phyloP scores from a whole-genome alignment of 2,113 vertebrate genomes.

The Salvelinus fontinalis region DNA sequence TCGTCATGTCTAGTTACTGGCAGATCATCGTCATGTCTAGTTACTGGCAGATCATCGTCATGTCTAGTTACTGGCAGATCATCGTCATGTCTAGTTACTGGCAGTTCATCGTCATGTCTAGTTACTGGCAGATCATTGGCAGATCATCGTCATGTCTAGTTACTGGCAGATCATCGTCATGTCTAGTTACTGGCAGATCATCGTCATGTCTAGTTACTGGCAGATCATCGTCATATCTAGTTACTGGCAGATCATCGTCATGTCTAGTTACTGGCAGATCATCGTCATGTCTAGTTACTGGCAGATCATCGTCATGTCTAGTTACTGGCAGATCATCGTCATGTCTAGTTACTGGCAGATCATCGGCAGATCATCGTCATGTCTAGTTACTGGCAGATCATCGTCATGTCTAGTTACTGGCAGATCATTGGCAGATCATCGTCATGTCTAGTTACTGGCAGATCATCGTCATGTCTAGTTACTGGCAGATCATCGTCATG shows the following conservation, averaged over 20 bases:
- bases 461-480: neutral
- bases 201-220: too few relatives aligned
- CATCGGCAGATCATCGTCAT: neutral
- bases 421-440: neutral
- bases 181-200: neutral
- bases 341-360: too few relatives aligned
- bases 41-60: neutral
- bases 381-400: neutral
- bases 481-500: neutral
- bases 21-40: neutral
- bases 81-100: too few relatives aligned
- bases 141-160: neutral
- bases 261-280: too few relatives aligned
- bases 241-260: neutral
- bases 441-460: too few relatives aligned
- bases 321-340: neutral
- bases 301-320: neutral
- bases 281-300: too few relatives aligned
- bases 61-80: too few relatives aligned
- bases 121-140: too few relatives aligned
- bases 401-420: too few relatives aligned
- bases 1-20: too few relatives aligned
- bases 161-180: neutral
- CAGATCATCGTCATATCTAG: neutral
- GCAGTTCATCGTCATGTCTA: neutral